Percentiles rank a stretch among this genome's conserved stretches.
phyloP scores from a whole-genome alignment of 2,113 vertebrate species.

The Chauna torquata region DNA sequence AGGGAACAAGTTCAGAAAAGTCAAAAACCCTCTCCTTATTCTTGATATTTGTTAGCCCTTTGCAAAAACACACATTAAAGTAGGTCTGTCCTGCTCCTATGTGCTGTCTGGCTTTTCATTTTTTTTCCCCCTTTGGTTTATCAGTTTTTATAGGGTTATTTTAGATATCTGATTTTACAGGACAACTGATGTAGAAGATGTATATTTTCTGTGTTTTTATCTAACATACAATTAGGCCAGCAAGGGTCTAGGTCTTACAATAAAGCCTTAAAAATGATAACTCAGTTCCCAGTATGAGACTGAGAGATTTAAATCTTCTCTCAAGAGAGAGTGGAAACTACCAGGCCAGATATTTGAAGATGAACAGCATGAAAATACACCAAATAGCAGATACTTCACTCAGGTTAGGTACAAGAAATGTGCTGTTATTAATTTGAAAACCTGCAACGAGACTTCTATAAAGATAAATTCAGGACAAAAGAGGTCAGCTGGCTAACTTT shows the following conservation, averaged over 20 bases:
- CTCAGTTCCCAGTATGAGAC: not conserved
- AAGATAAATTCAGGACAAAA: slow-evolving; percentile 41
- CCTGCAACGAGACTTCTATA: not conserved
- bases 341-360: slow-evolving; percentile 7
- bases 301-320: slow-evolving; percentile 49
- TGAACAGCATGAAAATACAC: slow-evolving; percentile 29
- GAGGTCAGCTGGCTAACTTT: slow-evolving; percentile 19
- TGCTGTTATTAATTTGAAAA: slow-evolving; percentile 40
- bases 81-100: not conserved
- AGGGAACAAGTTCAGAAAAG: not conserved
- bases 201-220: not conserved
- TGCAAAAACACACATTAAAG: not conserved
- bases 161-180: not conserved
- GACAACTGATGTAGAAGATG: not conserved
- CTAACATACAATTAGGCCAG: slow-evolving; percentile 22
- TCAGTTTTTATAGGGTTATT: not conserved
- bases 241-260: slow-evolving; percentile 10
- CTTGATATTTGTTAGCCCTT: not conserved
- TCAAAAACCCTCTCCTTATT: not conserved
- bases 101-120: not conserved
- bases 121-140: not conserved
- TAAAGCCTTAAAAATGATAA: slow-evolving; percentile 42
- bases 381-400: not conserved
- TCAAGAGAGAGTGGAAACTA: not conserved
- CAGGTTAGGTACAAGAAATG: not conserved